Evolutionary conservation across 1,140 invertebrate genomes (phyloP), one percentile per base, ranked within the genome.

Genomic region (Ladona fulva): DNA sequence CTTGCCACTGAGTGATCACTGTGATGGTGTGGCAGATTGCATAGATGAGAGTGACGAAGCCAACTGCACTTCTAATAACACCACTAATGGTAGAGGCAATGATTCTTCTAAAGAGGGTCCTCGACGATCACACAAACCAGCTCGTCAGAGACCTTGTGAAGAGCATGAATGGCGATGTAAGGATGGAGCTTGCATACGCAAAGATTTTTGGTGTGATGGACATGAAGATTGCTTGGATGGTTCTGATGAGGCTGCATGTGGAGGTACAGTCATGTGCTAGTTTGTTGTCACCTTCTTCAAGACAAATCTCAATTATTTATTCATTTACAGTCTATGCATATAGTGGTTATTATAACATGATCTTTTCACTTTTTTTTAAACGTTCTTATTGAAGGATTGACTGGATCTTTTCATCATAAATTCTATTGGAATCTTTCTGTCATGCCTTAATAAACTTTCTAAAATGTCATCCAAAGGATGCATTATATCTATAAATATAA

Each of bases 141-240:
- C 52, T 6, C 14, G 52, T 5, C 90, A 90, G 76, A 84, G 91
- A 24, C 89, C 91, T 81, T 93, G 92, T 81, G 91, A 90, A 11
- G 91, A 93, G 83, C 82, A 83, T 11, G 85, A 86, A 81, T 86
- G 85, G 79, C 44, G 77, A 75, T 90, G 89, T 80, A 82, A 81
- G 12, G 85, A 89, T 83, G 88, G 88, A 37, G 79, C 79, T n/a
- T 86, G 84, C 78, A 75, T 86, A 16, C 80, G 78, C 10, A 44
- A 77, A 24, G 75, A 74, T 22, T 79, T 80, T 12, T 82, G 82
- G 44, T 92, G 91, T 83, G 88, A 92, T 81, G 87, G 88, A 7
- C 83, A 88, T 24, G 83, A 85, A n/a, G 89, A 92, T 75, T 92
- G 91, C 80, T 84, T 84, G 29, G 91, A 92, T 81, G 86, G 85